These are phyloP conservation scores for Mercenaria mercenaria DNA, from an alignment of 1,140 invertebrate genomes.

Conservation along the genomic window DNA sequence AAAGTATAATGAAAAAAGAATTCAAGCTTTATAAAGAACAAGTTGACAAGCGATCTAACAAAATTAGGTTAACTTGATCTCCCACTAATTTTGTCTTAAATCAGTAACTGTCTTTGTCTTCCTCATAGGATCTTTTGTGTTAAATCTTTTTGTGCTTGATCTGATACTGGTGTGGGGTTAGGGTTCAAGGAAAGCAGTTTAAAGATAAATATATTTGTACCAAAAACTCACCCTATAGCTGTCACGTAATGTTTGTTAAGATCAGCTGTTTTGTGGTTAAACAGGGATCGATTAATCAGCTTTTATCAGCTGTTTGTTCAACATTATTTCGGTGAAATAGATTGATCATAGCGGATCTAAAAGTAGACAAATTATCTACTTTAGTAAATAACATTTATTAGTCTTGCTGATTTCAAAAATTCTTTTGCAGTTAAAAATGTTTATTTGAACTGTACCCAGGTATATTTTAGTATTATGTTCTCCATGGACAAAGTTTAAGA, in stretches of 20 bases:
- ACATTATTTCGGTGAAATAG: not conserved
- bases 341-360: not conserved
- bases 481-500: not conserved
- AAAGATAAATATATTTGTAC: not conserved
- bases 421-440: no score
- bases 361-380: constrained; percentile 7
- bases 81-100: not conserved
- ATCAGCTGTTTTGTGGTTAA: constrained; percentile 34
- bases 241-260: not conserved
- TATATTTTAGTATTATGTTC: no score
- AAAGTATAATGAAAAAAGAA: no score
- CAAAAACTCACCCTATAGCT: not conserved
- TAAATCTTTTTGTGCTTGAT: not conserved
- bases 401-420: no score
- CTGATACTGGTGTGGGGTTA: not conserved
- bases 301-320: not conserved
- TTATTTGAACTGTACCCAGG: no score
- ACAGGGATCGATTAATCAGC: constrained; percentile 5
- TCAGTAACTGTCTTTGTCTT: not conserved
- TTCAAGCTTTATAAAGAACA: no score
- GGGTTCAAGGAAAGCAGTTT: not conserved
- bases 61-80: not conserved
- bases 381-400: not conserved
- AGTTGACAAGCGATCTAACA: no score
- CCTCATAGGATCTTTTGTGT: not conserved